These are phyloP conservation scores for Eupeodes latifasciatus DNA, from an alignment of 2,888 invertebrate genomes.

Conservation along the genomic window DNA sequence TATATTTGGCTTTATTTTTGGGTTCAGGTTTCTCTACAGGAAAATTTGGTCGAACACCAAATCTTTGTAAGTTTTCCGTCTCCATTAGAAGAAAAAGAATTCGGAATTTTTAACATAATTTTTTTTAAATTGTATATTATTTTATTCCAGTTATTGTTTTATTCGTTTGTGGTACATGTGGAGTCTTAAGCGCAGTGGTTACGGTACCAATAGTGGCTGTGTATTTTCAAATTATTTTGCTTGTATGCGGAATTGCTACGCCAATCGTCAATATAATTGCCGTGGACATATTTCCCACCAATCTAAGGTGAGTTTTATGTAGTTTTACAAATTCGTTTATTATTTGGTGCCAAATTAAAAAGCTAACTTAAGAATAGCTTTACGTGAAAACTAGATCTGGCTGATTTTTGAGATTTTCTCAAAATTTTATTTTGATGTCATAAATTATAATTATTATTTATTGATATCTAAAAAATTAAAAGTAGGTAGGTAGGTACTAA, in stretches of 20 bases:
- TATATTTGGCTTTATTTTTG: slow-evolving; percentile 77
- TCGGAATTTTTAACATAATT: no score
- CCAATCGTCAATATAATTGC: slow-evolving; percentile 54
- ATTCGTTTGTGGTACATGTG: slow-evolving; percentile 48
- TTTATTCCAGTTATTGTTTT: slow-evolving; percentile 45
- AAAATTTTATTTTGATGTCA: no score
- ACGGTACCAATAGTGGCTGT: slow-evolving; percentile 58
- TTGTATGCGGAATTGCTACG: slow-evolving; percentile 51
- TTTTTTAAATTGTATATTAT: no score
- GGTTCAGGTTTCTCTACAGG: slow-evolving; percentile 78
- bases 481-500: no score
- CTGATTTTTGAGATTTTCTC: no score
- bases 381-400: no score
- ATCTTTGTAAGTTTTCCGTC: slow-evolving; percentile 72
- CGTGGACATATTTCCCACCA: slow-evolving; percentile 66
- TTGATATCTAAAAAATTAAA: no score
- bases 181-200: slow-evolving; percentile 42
- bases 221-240: slow-evolving; percentile 44
- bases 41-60: slow-evolving; percentile 76
- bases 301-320: slow-evolving; percentile 44
- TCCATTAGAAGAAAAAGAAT: no score
- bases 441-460: no score
- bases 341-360: no score
- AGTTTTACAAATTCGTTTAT: background rate
- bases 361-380: no score